Evolutionary conservation across 1,140 invertebrate genomes (phyloP).

Genomic region (Conopomorpha cramerella): DNA sequence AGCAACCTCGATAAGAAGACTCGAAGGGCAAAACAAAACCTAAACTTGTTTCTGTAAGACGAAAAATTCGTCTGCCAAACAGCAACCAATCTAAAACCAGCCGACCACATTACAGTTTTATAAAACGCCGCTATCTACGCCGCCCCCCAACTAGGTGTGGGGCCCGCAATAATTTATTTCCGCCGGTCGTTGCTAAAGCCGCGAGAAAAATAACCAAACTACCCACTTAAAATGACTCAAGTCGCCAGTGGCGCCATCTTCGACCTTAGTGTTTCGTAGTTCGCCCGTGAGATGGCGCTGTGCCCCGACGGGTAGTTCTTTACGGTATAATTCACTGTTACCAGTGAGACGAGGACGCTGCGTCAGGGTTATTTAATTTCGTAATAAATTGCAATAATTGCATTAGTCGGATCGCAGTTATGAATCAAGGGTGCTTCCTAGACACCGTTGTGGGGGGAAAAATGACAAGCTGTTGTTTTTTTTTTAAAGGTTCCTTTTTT

Average conservation of each 20-base stretch:
- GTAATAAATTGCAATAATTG: conserved; percentile 58
- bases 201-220: conserved; percentile 55
- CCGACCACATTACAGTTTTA: conserved; percentile 53
- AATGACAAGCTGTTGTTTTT: conserved; percentile 21
- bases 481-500: too few relatives aligned
- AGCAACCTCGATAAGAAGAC: too few relatives aligned
- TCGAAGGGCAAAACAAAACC: too few relatives aligned
- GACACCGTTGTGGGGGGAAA: conserved; percentile 20
- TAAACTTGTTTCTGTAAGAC: too few relatives aligned
- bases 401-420: conserved; percentile 35
- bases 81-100: conserved; percentile 40
- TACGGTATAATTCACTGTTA: conserved; percentile 46
- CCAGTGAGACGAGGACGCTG: conserved; percentile 19
- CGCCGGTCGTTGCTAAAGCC: conserved; percentile 49
- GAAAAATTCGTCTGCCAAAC: too few relatives aligned
- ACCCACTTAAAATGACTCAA: conserved; percentile 33
- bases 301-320: conserved; percentile 29
- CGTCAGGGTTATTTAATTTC: conserved; percentile 54
- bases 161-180: conserved; percentile 53
- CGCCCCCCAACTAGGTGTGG: conserved; percentile 37
- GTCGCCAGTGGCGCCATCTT: conserved; percentile 1
- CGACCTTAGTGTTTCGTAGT: conserved; percentile 23
- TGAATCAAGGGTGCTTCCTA: conserved; percentile 35
- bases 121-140: conserved; percentile 50
- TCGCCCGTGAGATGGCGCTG: conserved; percentile 30